Evolutionary conservation across 1,140 invertebrate species (phyloP).

Genomic region (Lepidurus arcticus): DNA sequence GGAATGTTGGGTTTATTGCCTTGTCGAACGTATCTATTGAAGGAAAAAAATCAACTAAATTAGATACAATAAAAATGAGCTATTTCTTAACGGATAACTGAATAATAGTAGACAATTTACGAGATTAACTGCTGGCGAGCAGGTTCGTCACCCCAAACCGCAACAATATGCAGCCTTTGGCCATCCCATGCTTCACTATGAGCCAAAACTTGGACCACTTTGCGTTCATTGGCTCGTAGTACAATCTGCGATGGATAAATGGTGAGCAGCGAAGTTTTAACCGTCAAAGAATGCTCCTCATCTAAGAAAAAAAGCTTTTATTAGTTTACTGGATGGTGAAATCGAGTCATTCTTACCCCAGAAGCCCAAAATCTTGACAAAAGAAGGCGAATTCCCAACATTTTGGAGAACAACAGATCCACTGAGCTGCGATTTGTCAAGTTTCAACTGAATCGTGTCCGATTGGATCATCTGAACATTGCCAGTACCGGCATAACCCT

Average conservation of each 20-base stretch:
- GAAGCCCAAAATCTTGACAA: background rate
- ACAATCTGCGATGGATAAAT: conserved; percentile 9
- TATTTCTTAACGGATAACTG: background rate
- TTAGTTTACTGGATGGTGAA: too few species aligned
- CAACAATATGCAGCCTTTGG: background rate
- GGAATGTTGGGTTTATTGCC: conserved; percentile 3
- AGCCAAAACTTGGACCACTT: background rate
- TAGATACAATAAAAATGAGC: too few species aligned
- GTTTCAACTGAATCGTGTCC: background rate
- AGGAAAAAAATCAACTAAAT: too few species aligned
- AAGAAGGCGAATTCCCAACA: background rate
- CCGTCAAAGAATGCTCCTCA: background rate
- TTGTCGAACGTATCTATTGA: background rate
- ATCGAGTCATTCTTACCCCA: background rate
- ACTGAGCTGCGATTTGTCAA: conserved; percentile 3
- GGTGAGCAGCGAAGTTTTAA: background rate
- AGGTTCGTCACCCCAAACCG: background rate
- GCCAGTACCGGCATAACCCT: background rate
- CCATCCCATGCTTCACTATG: background rate
- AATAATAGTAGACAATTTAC: background rate
- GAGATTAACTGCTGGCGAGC: background rate
- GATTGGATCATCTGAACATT: background rate
- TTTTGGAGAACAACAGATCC: background rate
- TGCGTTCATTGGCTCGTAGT: background rate
- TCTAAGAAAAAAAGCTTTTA: background rate